Conservation (phyloP, 2,888 invertebrate genomes). For the Dryococelus australis region DNA sequence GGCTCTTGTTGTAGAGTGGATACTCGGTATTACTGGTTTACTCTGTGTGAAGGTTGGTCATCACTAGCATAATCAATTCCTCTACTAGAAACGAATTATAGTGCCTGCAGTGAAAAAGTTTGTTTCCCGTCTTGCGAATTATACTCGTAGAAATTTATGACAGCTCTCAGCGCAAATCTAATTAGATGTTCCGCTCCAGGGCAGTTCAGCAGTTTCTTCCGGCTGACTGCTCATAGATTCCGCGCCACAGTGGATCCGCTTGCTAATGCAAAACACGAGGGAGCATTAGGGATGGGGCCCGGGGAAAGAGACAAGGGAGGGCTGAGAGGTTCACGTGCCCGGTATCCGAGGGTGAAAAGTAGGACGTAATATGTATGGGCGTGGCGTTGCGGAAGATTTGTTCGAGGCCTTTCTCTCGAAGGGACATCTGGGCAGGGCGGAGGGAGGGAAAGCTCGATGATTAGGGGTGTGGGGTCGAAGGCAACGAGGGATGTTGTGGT, state of each 20-base stretch:
- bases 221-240: background rate
- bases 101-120: too few species aligned
- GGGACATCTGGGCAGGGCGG: background rate
- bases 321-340: background rate
- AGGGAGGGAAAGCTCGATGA: background rate
- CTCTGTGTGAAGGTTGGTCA: too few species aligned
- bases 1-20: too few species aligned
- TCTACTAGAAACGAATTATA: too few species aligned
- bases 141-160: too few species aligned
- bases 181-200: too few species aligned
- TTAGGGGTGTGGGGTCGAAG: background rate
- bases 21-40: too few species aligned
- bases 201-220: background rate
- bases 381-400: constrained; percentile 6
- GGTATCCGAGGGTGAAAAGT: background rate
- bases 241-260: background rate
- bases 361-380: background rate
- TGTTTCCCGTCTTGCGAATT: too few species aligned
- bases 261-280: background rate
- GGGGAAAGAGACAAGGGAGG: background rate
- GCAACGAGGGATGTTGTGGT: background rate
- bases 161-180: too few species aligned
- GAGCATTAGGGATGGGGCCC: background rate
- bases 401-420: background rate
- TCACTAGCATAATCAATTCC: too few species aligned